phyloP scores from a whole-genome alignment of 1,140 invertebrate species.

The Uloborus diversus region DNA sequence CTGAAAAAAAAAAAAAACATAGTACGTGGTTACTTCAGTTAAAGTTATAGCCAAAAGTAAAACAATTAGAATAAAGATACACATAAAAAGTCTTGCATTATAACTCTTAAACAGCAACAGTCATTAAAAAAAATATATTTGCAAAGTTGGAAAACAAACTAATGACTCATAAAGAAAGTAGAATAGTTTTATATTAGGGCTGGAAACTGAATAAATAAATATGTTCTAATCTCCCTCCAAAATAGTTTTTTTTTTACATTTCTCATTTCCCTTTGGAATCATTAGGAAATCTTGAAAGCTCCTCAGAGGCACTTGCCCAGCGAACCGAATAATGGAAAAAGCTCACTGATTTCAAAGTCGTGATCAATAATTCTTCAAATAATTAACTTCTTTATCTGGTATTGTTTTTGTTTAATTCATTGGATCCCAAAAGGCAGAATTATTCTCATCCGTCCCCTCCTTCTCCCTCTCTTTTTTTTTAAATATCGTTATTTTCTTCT shows the following conservation, averaged over 20 bases:
- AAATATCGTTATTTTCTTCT: too few relatives aligned
- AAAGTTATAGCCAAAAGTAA: too few relatives aligned
- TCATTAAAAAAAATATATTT: too few relatives aligned
- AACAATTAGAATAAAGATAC: too few relatives aligned
- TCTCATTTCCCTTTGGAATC: conserved; percentile 44
- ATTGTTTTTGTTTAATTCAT: conserved; percentile 55
- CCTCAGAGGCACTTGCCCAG: conserved; percentile 20
- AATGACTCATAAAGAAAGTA: too few relatives aligned
- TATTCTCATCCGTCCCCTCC: background rate
- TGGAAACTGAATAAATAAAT: conserved; percentile 17
- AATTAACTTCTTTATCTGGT: conserved; percentile 56
- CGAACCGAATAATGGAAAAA: conserved; percentile 52
- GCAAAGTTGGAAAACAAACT: too few relatives aligned
- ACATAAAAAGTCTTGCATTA: too few relatives aligned
- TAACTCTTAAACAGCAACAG: too few relatives aligned
- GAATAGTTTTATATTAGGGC: too few relatives aligned
- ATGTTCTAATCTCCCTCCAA: background rate
- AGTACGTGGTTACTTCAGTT: too few relatives aligned
- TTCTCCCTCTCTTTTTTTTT: conserved; percentile 8
- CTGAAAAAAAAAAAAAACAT: too few relatives aligned
- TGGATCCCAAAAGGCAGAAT: conserved; percentile 6
- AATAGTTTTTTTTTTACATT: conserved; percentile 12
- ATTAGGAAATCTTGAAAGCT: conserved; percentile 45
- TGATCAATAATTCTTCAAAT: conserved; percentile 56
- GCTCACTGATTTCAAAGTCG: conserved; percentile 39